Conservation (phyloP, 2,797 vertebrate genomes). For the Lycodopsis pacificus region DNA sequence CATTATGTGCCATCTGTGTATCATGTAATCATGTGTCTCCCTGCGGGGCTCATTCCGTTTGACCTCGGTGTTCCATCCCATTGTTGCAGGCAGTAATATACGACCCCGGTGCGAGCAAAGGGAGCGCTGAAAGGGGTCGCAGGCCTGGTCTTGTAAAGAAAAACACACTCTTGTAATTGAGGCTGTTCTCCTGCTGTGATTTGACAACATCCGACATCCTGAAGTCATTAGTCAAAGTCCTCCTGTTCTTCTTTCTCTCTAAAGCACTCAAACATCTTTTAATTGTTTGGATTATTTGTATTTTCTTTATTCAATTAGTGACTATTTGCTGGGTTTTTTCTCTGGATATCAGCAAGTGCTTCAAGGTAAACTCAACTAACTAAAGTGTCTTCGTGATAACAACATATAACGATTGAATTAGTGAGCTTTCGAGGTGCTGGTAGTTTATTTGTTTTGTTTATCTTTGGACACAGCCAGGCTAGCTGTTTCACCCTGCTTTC, state of each 20-base stretch:
- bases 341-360: neutral
- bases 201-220: slow-evolving; percentile 12
- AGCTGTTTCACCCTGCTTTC: neutral
- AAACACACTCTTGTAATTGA: slow-evolving; percentile 56
- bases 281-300: neutral
- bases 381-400: neutral
- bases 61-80: slow-evolving; percentile 62
- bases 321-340: neutral
- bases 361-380: neutral
- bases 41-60: slow-evolving; percentile 51
- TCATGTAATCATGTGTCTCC: slow-evolving; percentile 67
- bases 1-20: slow-evolving; percentile 65
- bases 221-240: neutral
- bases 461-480: neutral
- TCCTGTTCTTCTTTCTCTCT: neutral
- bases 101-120: slow-evolving; percentile 11
- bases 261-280: neutral
- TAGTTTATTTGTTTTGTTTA: neutral
- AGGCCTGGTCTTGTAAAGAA: slow-evolving; percentile 12
- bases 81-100: slow-evolving; percentile 69
- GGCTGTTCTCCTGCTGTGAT: slow-evolving; percentile 19
- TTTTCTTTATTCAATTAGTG: neutral
- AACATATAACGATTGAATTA: neutral
- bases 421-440: neutral
- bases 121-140: slow-evolving; percentile 23